A percentile compares a stretch with the other conserved stretches of the same genome.
These are phyloP conservation scores for Natator depressus DNA, from an alignment of 2,113 vertebrate species.

Conservation along the genomic window DNA sequence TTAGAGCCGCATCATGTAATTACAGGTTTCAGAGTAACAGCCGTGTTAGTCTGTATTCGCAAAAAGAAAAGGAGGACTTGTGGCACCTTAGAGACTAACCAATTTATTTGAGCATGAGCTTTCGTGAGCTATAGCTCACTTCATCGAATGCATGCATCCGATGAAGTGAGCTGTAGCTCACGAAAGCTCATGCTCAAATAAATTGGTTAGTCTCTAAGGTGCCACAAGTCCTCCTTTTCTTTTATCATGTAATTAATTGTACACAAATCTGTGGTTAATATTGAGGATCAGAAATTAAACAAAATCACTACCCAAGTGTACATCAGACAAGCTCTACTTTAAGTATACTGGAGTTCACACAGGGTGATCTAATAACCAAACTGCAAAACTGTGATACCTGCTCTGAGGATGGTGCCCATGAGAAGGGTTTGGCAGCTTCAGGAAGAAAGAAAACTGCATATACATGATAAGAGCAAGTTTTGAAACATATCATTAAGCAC, in stretches of 20 bases:
- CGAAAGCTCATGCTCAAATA: no score
- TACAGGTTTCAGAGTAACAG: no score
- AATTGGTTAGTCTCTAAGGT: no score
- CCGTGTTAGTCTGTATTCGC: no score
- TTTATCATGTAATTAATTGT: constrained; percentile 46
- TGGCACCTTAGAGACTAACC: no score
- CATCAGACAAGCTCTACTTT: constrained; percentile 32
- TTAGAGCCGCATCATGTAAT: constrained; percentile 49
- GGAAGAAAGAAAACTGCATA: not conserved
- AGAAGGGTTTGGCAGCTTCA: not conserved
- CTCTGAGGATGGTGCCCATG: not conserved
- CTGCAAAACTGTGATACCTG: not conserved
- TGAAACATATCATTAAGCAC: not conserved
- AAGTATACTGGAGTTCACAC: constrained; percentile 49
- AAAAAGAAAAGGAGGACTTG: no score
- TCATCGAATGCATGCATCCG: no score
- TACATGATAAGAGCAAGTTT: not conserved
- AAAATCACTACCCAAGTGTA: constrained; percentile 34
- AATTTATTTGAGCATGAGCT: no score
- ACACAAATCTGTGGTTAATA: constrained; percentile 69
- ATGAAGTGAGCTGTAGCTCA: no score
- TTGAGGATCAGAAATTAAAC: constrained; percentile 57
- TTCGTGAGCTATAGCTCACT: no score
- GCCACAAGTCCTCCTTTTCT: no score
- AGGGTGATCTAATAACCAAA: constrained; percentile 52